phyloP scores from a whole-genome alignment of 1,140 invertebrate genomes.

The Drosophila watanabei region DNA sequence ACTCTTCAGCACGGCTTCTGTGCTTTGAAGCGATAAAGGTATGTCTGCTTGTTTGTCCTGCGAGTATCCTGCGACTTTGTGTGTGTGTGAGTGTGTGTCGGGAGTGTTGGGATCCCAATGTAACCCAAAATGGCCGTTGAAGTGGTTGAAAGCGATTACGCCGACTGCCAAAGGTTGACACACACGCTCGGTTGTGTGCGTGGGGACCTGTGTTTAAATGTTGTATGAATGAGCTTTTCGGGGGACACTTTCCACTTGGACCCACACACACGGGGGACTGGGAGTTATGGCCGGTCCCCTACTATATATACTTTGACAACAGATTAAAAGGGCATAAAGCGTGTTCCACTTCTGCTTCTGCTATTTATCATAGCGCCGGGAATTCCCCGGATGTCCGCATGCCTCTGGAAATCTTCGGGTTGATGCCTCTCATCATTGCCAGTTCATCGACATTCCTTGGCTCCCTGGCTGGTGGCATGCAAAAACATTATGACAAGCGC shows the following conservation, averaged over 20 bases:
- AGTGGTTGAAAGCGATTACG: constrained; percentile 83
- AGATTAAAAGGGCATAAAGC: constrained; percentile 50
- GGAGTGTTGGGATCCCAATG: constrained; percentile 31
- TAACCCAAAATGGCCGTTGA: constrained; percentile 79
- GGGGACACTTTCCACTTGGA: constrained; percentile 49
- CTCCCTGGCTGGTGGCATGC: constrained; percentile 12
- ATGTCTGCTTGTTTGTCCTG: constrained; percentile 58
- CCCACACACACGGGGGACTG: constrained; percentile 1
- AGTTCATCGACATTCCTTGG: constrained; percentile 37
- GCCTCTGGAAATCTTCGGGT: constrained; percentile 1
- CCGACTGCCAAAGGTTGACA: constrained; percentile 79
- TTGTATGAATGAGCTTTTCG: constrained; percentile 79
- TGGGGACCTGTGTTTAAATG: constrained; percentile 66
- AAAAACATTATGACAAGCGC: constrained; percentile 29
- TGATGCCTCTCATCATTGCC: constrained; percentile 8
- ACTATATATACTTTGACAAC: constrained; percentile 45
- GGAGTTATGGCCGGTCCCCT: constrained; percentile 63
- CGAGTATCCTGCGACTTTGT: constrained; percentile 6
- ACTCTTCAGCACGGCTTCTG: constrained; percentile 82
- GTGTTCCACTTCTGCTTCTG: constrained; percentile 22
- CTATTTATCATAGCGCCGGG: constrained; percentile 5
- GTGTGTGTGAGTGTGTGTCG: constrained; percentile 4
- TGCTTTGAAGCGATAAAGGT: constrained; percentile 84
- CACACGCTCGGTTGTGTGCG: constrained; percentile 30
- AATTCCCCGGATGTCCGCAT: constrained; percentile 22